Evolutionary conservation across 2,797 vertebrate species (phyloP).

Genomic region (Hapalemur alaotrensis): DNA sequence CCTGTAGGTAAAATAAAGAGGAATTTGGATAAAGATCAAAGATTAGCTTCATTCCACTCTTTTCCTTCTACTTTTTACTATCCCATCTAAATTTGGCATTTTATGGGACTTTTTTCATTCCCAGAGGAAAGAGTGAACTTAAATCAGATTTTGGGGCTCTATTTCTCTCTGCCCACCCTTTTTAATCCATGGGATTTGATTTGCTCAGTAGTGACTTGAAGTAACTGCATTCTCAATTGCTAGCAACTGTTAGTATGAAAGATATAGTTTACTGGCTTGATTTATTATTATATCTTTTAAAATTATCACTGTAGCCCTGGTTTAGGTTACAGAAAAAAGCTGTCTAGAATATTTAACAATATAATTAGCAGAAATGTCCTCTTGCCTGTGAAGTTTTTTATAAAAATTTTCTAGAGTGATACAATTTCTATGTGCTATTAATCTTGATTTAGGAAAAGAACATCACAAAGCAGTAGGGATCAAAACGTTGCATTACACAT

Average conservation of each 20-base stretch:
- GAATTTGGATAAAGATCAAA: conserved; percentile 87
- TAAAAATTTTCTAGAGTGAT: neutral
- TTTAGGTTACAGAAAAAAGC: conserved; percentile 20
- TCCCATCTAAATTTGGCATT: conserved; percentile 82
- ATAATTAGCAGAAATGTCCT: neutral
- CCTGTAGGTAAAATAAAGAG: conserved; percentile 83
- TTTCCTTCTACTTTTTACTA: conserved; percentile 83
- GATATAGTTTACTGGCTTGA: conserved; percentile 41
- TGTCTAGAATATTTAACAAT: conserved; percentile 23
- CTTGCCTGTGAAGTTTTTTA: neutral
- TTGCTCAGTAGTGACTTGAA: conserved; percentile 56
- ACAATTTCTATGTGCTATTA: neutral
- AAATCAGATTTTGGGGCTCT: conserved; percentile 77
- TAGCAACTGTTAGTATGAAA: conserved; percentile 45
- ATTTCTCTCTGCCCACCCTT: conserved; percentile 67
- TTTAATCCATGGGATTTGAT: conserved; percentile 73
- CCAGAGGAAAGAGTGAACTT: conserved; percentile 69
- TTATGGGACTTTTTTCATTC: conserved; percentile 71
- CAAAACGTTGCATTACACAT: neutral
- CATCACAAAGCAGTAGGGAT: neutral
- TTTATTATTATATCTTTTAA: conserved; percentile 55
- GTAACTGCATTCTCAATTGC: conserved; percentile 49
- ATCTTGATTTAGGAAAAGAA: neutral
- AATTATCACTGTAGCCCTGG: conserved; percentile 39
- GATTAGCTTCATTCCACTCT: conserved; percentile 81